Evolutionary conservation across 2,113 vertebrate species (phyloP).

Genomic region (Brachionichthys hirsutus): DNA sequence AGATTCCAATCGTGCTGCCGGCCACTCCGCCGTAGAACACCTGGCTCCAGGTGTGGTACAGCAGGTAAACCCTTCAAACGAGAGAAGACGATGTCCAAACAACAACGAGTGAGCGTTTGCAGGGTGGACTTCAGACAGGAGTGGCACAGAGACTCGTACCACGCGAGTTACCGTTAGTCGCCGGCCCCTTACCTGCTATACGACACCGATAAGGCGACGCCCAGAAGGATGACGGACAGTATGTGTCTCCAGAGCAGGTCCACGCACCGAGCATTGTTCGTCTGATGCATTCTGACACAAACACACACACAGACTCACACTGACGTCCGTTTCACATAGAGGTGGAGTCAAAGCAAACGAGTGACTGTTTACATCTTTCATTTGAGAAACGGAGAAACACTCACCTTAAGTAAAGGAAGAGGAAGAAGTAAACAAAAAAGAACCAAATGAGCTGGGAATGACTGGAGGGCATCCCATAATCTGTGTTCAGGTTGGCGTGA

Average conservation of each 20-base stretch:
- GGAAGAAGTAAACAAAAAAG: conserved; percentile 98
- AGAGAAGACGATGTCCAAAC: too few relatives aligned
- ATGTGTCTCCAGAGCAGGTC: conserved; percentile 97
- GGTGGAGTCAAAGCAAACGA: too few relatives aligned
- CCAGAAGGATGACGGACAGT: conserved; percentile 89
- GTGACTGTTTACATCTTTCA: too few relatives aligned
- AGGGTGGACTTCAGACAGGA: too few relatives aligned
- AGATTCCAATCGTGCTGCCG: conserved; percentile 86
- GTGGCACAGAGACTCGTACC: too few relatives aligned
- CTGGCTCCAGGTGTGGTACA: conserved; percentile 98
- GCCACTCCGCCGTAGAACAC: conserved; percentile 90
- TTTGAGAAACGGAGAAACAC: conserved; percentile 23
- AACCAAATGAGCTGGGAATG: conserved; percentile 99
- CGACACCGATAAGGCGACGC: conserved; percentile 88
- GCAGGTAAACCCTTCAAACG: conserved; percentile 97
- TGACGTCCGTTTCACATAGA: too few relatives aligned
- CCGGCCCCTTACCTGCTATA: conserved; percentile 89
- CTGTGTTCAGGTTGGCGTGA: conserved; percentile 83
- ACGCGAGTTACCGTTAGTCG: background rate
- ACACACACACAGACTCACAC: conserved; percentile 22
- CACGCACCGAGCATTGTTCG: conserved; percentile 97
- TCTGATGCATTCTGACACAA: conserved; percentile 94
- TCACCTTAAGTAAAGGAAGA: conserved; percentile 99
- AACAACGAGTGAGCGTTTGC: too few relatives aligned
- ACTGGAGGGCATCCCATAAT: conserved; percentile 98